These are phyloP conservation scores for Petrocephalus schoutedeni DNA, from an alignment of 2,797 vertebrate genomes.

Conservation along the genomic window DNA sequence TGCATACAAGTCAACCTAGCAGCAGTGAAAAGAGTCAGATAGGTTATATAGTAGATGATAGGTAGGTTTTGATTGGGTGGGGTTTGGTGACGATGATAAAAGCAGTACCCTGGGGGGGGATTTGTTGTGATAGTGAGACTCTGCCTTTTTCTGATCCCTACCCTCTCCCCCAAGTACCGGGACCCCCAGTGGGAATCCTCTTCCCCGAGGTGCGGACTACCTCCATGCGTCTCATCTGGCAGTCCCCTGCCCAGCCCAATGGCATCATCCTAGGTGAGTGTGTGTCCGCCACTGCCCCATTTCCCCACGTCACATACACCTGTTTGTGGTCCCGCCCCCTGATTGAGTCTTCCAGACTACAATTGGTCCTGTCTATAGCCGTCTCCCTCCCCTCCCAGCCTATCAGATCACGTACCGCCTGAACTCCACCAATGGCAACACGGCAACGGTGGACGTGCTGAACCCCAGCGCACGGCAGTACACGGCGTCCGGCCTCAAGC, in stretches of 20 bases:
- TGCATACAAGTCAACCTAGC: too few species aligned
- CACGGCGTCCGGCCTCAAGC: slow-evolving; percentile 74
- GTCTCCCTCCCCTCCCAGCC: slow-evolving; percentile 52
- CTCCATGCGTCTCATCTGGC: slow-evolving; percentile 87
- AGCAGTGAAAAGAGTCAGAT: too few species aligned
- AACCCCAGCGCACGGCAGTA: slow-evolving; percentile 83
- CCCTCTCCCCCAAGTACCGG: slow-evolving; percentile 68
- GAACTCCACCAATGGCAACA: slow-evolving; percentile 73
- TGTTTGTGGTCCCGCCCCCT: background rate
- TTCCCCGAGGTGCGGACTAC: slow-evolving; percentile 93
- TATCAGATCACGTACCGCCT: slow-evolving; percentile 89
- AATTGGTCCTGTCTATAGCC: background rate
- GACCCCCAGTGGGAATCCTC: slow-evolving; percentile 86
- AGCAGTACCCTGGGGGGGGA: background rate
- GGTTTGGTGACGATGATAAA: background rate
- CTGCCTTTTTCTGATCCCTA: background rate
- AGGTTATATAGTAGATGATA: background rate
- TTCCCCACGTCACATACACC: background rate
- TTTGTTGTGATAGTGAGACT: background rate
- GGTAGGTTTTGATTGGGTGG: background rate
- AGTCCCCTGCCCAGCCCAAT: slow-evolving; percentile 83
- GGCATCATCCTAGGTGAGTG: slow-evolving; percentile 88
- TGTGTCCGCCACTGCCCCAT: background rate
- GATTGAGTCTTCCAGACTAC: background rate
- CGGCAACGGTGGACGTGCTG: slow-evolving; percentile 76